Evolutionary conservation across 2,888 invertebrate species (phyloP).

Genomic region (Sinohyriopsis cumingii): DNA sequence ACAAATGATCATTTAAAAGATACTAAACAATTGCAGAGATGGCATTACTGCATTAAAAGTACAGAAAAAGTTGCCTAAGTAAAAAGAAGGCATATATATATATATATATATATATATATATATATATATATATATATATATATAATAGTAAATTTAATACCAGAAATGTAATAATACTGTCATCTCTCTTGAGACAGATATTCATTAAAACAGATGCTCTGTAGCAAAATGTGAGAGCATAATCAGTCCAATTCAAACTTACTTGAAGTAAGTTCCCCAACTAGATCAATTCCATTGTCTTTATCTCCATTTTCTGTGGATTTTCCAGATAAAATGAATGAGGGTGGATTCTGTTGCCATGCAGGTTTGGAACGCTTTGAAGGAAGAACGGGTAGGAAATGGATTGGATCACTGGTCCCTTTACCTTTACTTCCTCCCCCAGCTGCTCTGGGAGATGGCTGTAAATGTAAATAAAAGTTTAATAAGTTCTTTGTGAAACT

Average conservation of each 20-base stretch:
- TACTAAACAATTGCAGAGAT: no score
- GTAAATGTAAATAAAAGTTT: constrained; percentile 14
- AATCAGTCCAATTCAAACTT: constrained; percentile 37
- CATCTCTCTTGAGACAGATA: no score
- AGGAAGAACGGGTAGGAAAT: constrained; percentile 70
- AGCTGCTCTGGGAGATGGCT: constrained; percentile 41
- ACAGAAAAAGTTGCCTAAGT: no score
- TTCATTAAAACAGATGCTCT: no score
- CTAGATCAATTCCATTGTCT: constrained; percentile 62
- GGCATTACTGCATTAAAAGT: no score
- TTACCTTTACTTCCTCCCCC: constrained; percentile 65
- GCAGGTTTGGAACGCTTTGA: constrained; percentile 67
- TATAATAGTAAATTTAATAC: no score
- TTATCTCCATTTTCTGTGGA: constrained; percentile 50
- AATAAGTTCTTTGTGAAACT: neutral
- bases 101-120: no score
- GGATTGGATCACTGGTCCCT: constrained; percentile 67
- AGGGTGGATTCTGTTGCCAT: constrained; percentile 68
- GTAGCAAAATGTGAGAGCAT: no score
- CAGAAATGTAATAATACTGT: no score
- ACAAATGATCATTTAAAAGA: no score
- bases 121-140: no score
- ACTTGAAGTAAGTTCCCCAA: constrained; percentile 69
- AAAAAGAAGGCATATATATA: no score
- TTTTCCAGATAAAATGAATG: constrained; percentile 66